A percentile compares a stretch with the other conserved stretches of the same genome.
Conservation (phyloP, 2,888 invertebrate species). For the Lomographa bimaculata region DNA sequence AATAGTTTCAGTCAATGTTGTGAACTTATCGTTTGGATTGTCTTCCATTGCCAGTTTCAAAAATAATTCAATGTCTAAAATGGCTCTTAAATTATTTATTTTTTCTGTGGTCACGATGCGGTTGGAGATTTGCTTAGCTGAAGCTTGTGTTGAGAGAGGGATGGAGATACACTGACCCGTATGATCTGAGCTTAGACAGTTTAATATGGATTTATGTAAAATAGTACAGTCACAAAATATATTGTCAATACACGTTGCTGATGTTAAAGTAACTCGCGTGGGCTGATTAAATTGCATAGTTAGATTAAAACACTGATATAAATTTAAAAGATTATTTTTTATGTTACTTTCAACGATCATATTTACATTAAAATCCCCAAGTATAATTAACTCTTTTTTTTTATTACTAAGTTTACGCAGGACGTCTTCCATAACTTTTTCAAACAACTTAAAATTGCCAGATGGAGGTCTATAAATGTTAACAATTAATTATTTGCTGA, state of each 20-base stretch:
- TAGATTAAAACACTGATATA: too few relatives aligned
- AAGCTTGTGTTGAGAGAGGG: too few relatives aligned
- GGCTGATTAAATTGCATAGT: too few relatives aligned
- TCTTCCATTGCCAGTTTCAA: neutral
- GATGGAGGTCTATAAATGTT: constrained; percentile 1
- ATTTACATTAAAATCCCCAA: constrained; percentile 1
- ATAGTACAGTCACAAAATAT: neutral
- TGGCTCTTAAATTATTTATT: too few relatives aligned
- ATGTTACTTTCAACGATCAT: neutral
- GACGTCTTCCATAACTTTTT: neutral
- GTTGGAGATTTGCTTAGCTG: too few relatives aligned
- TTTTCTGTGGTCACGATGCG: too few relatives aligned
- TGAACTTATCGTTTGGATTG: neutral
- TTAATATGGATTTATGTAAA: neutral
- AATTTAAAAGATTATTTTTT: too few relatives aligned
- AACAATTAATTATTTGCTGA: neutral
- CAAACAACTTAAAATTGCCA: neutral
- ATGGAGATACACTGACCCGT: neutral
- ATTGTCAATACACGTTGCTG: constrained; percentile 3
- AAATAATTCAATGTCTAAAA: too few relatives aligned
- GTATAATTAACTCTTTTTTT: neutral
- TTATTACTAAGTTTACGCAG: neutral
- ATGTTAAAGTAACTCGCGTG: neutral
- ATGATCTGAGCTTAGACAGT: neutral
- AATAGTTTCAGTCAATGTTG: too few relatives aligned